A percentile compares a stretch with the other conserved stretches of the same genome.
Evolutionary conservation across 2,113 vertebrate species (phyloP).

Genomic region (Melanostigma gelatinosum): DNA sequence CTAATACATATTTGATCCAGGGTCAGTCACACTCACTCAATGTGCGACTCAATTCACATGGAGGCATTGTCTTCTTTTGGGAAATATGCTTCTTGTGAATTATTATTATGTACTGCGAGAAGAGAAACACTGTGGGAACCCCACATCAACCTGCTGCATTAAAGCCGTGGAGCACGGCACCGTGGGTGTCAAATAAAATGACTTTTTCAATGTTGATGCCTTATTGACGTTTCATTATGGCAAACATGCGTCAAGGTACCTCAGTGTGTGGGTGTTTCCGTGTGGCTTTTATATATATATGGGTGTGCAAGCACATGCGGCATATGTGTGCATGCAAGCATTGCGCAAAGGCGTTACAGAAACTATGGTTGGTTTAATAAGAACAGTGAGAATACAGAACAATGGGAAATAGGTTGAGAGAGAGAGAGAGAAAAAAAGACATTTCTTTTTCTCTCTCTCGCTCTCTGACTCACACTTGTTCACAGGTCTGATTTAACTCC

Average conservation of each 20-base stretch:
- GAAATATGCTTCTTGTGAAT: slow-evolving; percentile 15
- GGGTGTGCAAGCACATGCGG: background rate
- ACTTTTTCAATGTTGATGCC: slow-evolving; percentile 43
- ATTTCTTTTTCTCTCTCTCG: background rate
- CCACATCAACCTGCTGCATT: slow-evolving; percentile 21
- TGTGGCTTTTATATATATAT: background rate
- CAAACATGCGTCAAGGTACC: slow-evolving; percentile 24
- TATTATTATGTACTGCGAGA: slow-evolving; percentile 8
- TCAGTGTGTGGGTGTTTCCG: background rate
- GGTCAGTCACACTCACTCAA: slow-evolving; percentile 8
- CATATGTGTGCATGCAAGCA: background rate
- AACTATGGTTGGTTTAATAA: background rate
- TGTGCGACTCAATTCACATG: background rate
- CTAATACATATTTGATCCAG: slow-evolving; percentile 36
- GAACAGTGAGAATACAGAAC: background rate
- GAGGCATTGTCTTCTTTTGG: slow-evolving; percentile 1
- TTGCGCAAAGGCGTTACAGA: background rate
- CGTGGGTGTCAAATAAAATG: slow-evolving; percentile 37
- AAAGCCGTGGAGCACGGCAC: slow-evolving; percentile 18
- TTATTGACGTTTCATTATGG: slow-evolving; percentile 58
- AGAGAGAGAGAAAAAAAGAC: background rate
- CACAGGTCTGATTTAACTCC: background rate
- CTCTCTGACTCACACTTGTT: background rate
- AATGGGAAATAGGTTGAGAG: background rate
- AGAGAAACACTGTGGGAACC: slow-evolving; percentile 2